Base-by-base conservation (phyloP, 2,797 vertebrate genomes). In the Falco peregrinus region DNA sequence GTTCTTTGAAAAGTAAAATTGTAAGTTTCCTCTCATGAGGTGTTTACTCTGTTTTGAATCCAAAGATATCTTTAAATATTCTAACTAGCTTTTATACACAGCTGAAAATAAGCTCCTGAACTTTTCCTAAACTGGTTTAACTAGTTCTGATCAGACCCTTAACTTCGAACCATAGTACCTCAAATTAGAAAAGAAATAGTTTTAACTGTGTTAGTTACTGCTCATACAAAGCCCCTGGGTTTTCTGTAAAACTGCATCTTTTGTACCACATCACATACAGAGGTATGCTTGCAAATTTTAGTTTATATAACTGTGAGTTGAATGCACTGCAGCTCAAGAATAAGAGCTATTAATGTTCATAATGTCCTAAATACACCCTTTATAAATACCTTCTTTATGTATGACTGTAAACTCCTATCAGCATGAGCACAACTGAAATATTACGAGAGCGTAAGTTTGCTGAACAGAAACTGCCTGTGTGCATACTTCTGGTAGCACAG, bases 121-220 rank as follows among this genome's bases (percentile, higher is more conserved):
- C 39, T 78, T 96, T 37, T 77, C 56, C 48, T 78, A 57, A 93
- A 93, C 80, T 61, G 73, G 69, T 88, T 81, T 53, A 84, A 75
- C 85, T 75, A 41, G 53, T 84, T 95, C 91, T 83, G 43, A 41
- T 50, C 48, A 37, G 43, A 77, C 25, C 28, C 26, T 90, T 86
- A 64, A 75, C 77, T 81, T 24, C 87, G 77, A 94, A 84, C 41
- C 17, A 14, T 9, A 56, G 73, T 29, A 37, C 15, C 25, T 89
- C 69, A 78, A 92, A 86, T 45, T 16, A 84, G 65, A 68, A 92
- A 84, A 21, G 69, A 91, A 95, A 64, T 11, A 81, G 13, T 53
- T 88, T 45, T 64, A 71, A 45, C 39, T 64, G 10, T 59, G 35
- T 59, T 39, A 50, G 61, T 80, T 86, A 64, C 80, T 56, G 64